A percentile compares a stretch with the other conserved stretches of the same genome.
phyloP scores from a whole-genome alignment of 2,797 vertebrate genomes.

The Myioborus melanocephalus region DNA sequence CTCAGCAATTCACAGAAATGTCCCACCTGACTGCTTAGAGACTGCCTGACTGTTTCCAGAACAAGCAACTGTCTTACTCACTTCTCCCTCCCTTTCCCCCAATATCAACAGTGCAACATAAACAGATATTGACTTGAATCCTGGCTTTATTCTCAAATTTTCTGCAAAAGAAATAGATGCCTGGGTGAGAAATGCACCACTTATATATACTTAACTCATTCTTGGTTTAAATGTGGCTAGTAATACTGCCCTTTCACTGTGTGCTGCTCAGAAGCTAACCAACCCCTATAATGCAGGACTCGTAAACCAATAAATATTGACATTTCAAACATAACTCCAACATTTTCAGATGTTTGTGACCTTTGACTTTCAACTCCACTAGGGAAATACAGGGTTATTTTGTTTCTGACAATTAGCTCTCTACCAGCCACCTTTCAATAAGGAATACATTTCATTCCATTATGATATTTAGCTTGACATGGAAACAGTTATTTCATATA shows the following conservation, averaged over 20 bases:
- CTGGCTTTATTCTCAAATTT: neutral
- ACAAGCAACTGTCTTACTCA: neutral
- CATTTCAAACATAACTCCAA: neutral
- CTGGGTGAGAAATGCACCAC: neutral
- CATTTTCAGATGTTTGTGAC: neutral
- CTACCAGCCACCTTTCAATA: neutral
- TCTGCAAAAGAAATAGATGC: neutral
- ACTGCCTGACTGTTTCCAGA: neutral
- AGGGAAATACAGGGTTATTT: neutral
- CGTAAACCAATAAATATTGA: neutral
- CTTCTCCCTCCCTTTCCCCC: neutral
- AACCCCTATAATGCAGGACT: neutral
- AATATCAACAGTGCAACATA: neutral
- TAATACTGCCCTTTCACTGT: neutral
- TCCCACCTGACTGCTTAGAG: neutral
- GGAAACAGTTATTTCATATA: neutral
- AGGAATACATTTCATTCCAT: neutral
- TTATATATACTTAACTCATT: neutral
- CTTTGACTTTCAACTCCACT: neutral
- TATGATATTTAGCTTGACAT: neutral
- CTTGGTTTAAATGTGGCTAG: neutral
- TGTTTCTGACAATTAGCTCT: neutral
- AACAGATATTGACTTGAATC: neutral
- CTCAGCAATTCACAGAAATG: neutral
- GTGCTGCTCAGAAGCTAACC: neutral